Evolutionary conservation across 2,888 invertebrate genomes (phyloP), one percentile per base, ranked within the genome.

Genomic region (Melieria omissa): DNA sequence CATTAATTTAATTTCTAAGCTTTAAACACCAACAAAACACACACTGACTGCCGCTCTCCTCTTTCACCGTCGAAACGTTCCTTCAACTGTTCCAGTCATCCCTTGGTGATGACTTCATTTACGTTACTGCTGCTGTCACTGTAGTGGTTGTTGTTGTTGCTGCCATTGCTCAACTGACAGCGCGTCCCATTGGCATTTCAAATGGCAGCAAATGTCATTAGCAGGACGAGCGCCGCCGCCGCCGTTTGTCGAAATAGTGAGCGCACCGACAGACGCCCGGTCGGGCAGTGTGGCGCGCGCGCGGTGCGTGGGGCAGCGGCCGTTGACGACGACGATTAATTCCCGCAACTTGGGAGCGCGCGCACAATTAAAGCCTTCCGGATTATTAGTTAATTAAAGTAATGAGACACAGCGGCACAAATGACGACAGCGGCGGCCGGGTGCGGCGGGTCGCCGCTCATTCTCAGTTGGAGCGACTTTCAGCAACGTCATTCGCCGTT

Each of bases 361-460:
- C 61, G 57, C 73, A 71, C 74, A 73, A 75, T 75, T 75, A 75
- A 75, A 75, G 74, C 74, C 71, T 73, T 65, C 71, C 71, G 74
- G 74, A 79, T 80, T 80, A 80, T 77, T 76, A 78, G 78, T 79
- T 77, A 78, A 80, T 78, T 76, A 77, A 77, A 77, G 75, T 72
- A 74, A 75, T 71, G 73, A 74, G 74, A 75, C 61, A 66, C 71
- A 70, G 71, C 64, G 70, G 60, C 73, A 55, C 58, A 45, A 65
- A 14, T 57, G 64, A 44, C 47, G 67, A 52, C 70, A 55, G 12
- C 44, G 10, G 41, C 5, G 47, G 7, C 46, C 49, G 41, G 7
- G 7, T 8, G 12, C 49, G 49, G 12, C 14, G 6, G n/a, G 8
- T 58, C 58, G 10, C 58, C 16, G 10, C 14, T 29, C 16, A 0